Percentiles rank a stretch among this genome's conserved stretches.
These are phyloP conservation scores for Hydraecia micacea DNA, from an alignment of 2,888 invertebrate species.

Conservation along the genomic window DNA sequence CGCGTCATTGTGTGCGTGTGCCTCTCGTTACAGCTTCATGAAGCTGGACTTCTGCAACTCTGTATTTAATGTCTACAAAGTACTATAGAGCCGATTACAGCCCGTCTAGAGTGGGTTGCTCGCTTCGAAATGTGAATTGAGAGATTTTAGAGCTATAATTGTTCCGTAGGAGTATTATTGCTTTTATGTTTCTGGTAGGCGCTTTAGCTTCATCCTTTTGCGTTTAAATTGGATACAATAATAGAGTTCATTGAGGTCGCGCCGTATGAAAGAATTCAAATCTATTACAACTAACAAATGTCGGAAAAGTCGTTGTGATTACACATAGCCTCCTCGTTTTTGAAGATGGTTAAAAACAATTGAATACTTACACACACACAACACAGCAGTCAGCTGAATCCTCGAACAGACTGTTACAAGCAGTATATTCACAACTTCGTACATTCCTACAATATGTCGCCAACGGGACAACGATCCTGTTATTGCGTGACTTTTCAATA, in stretches of 20 bases:
- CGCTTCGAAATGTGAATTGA: constrained; percentile 24
- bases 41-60: constrained; percentile 8
- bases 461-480: constrained; percentile 72
- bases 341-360: constrained; percentile 14
- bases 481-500: constrained; percentile 86
- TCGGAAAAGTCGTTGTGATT: not conserved
- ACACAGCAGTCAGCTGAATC: constrained; percentile 35
- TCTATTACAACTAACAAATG: not conserved
- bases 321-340: not conserved
- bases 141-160: constrained; percentile 42
- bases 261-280: not conserved
- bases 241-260: not conserved
- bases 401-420: constrained; percentile 60
- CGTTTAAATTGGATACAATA: not conserved
- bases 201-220: constrained; percentile 5
- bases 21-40: not conserved
- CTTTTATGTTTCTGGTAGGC: constrained; percentile 52
- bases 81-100: constrained; percentile 40
- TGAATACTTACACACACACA: constrained; percentile 17
- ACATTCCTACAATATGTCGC: constrained; percentile 84
- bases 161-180: constrained; percentile 51
- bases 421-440: constrained; percentile 85
- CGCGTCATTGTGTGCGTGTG: not conserved
- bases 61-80: not conserved
- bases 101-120: constrained; percentile 24